These are phyloP conservation scores for Drosophila mulleri DNA, from an alignment of 2,888 invertebrate species.

Conservation along the genomic window DNA sequence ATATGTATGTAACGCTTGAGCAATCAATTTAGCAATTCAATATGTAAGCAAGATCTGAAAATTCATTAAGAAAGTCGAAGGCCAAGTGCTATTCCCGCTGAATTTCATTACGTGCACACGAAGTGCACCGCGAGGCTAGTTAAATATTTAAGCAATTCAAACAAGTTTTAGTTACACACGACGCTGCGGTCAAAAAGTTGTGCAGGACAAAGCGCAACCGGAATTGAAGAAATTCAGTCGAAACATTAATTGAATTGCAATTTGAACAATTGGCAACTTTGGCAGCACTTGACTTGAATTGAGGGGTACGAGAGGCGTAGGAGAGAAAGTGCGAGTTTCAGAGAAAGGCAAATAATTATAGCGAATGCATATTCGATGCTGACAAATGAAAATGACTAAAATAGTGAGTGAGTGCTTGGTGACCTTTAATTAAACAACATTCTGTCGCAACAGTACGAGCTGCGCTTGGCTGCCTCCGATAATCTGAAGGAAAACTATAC, in stretches of 20 bases:
- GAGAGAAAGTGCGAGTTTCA: not conserved
- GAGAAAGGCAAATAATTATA: constrained; percentile 1
- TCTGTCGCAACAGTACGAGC: constrained; percentile 90
- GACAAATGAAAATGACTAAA: constrained; percentile 36
- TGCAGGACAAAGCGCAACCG: constrained; percentile 28
- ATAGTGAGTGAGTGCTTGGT: constrained; percentile 22
- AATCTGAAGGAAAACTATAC: constrained; percentile 99
- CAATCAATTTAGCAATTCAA: constrained; percentile 50
- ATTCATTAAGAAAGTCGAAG: constrained; percentile 69
- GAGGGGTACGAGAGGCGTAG: not conserved
- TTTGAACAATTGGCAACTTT: constrained; percentile 60
- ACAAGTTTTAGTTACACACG: constrained; percentile 58
- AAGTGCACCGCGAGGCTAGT: constrained; percentile 61
- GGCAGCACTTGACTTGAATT: constrained; percentile 49
- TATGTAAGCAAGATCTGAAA: constrained; percentile 45
- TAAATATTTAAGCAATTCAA: constrained; percentile 73
- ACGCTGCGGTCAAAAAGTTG: constrained; percentile 51
- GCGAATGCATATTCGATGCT: constrained; percentile 13
- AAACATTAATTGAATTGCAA: constrained; percentile 74
- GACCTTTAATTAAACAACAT: constrained; percentile 45
- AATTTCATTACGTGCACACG: constrained; percentile 59
- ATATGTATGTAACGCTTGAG: constrained; percentile 6
- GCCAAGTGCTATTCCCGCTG: constrained; percentile 41
- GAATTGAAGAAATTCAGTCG: constrained; percentile 19
- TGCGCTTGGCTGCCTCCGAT: constrained; percentile 97